These are phyloP conservation scores for Chaenodraco wilsoni DNA, from an alignment of 2,797 vertebrate species.

Conservation along the genomic window DNA sequence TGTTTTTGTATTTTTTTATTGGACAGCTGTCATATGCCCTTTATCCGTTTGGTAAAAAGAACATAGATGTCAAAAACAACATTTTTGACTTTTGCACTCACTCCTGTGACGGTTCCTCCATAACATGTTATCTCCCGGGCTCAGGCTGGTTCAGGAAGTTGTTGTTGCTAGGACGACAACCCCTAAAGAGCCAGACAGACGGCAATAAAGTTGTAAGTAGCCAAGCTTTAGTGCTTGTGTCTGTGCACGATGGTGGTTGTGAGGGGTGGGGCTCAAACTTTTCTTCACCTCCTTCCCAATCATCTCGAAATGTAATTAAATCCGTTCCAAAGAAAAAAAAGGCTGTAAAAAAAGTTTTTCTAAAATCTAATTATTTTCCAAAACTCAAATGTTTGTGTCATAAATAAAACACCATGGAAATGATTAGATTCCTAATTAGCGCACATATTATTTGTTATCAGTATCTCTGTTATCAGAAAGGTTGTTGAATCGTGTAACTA, in stretches of 20 bases:
- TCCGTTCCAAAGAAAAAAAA: no score
- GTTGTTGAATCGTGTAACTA: no score
- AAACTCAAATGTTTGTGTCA: no score
- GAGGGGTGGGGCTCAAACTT: neutral
- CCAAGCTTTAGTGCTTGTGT: conserved; percentile 11
- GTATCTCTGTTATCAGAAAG: no score
- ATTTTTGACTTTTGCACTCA: conserved; percentile 10
- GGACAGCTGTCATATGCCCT: conserved; percentile 10
- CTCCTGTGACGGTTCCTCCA: conserved; percentile 3
- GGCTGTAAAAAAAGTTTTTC: no score
- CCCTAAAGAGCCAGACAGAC: conserved; percentile 41
- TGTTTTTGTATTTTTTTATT: neutral
- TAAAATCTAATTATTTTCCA: no score
- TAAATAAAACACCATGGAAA: no score
- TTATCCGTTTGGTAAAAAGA: conserved; percentile 10
- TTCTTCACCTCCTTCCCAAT: no score
- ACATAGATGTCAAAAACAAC: neutral
- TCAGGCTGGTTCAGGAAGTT: conserved; percentile 48
- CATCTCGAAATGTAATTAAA: no score
- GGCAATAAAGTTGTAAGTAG: conserved; percentile 48
- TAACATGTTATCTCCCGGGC: conserved; percentile 48
- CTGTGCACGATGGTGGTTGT: conserved; percentile 4
- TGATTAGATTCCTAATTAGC: no score
- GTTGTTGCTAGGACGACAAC: conserved; percentile 50
- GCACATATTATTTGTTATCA: no score